phyloP scores from a whole-genome alignment of 2,888 invertebrate genomes.

The Drosophila koepferae region DNA sequence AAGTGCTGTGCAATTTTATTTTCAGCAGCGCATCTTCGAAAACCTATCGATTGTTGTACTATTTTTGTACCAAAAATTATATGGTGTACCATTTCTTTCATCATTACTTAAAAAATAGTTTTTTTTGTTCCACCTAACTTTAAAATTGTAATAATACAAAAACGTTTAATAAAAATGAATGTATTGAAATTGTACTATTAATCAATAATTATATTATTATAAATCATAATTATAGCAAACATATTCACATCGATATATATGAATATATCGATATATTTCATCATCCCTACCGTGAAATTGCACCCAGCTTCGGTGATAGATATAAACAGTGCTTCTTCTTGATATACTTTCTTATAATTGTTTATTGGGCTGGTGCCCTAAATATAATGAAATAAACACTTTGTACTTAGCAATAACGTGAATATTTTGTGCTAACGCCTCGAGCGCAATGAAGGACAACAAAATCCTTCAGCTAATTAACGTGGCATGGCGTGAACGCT shows the following conservation, averaged over 20 bases:
- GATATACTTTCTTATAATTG: slow-evolving; percentile 1
- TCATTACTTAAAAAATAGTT: too few species aligned
- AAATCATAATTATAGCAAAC: background rate
- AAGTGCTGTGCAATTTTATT: background rate
- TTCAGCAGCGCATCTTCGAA: background rate
- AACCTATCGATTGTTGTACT: slow-evolving; percentile 13
- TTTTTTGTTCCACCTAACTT: background rate
- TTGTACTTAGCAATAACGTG: background rate
- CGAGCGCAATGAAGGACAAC: slow-evolving; percentile 81
- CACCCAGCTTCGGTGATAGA: slow-evolving; percentile 8
- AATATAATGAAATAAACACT: slow-evolving; percentile 25
- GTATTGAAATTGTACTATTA: background rate
- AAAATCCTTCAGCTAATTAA: slow-evolving; percentile 88
- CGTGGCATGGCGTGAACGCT: slow-evolving; percentile 96
- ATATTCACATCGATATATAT: background rate
- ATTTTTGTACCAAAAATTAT: background rate
- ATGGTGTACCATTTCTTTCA: background rate
- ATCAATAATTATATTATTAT: too few species aligned
- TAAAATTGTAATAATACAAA: background rate
- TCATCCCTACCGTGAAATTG: slow-evolving; percentile 17
- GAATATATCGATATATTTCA: slow-evolving; percentile 5
- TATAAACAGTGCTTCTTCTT: slow-evolving; percentile 37
- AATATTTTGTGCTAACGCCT: background rate
- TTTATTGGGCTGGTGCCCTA: slow-evolving; percentile 4
- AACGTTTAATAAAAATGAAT: background rate